Percentiles rank a stretch among this genome's conserved stretches.
These are phyloP conservation scores for Silurus lanzhouensis DNA, from an alignment of 2,797 vertebrate species.

Conservation along the genomic window DNA sequence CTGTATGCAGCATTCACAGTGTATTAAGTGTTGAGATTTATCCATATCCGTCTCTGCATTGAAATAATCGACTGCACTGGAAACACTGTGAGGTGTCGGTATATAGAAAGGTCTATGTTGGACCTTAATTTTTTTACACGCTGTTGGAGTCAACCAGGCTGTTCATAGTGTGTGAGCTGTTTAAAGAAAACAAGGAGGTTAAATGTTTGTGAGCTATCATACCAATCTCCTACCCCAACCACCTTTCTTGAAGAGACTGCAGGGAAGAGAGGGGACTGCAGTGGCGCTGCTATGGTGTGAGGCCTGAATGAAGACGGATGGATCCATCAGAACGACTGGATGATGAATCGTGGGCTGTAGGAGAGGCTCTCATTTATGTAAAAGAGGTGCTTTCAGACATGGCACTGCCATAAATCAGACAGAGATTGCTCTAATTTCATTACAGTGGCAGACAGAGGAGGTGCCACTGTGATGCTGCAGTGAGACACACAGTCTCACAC, in stretches of 20 bases:
- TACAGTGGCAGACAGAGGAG: conserved; percentile 63
- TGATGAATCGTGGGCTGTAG: conserved; percentile 70
- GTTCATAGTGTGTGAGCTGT: conserved; percentile 39
- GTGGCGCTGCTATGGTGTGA: conserved; percentile 52
- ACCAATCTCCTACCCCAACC: conserved; percentile 12
- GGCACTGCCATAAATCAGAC: conserved; percentile 76
- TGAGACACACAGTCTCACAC: conserved; percentile 29
- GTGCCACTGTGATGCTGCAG: conserved; percentile 53
- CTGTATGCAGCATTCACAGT: neutral
- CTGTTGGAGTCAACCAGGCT: conserved; percentile 7
- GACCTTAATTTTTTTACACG: neutral
- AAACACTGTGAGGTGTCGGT: conserved; percentile 1
- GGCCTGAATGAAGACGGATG: conserved; percentile 71
- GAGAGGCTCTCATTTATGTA: conserved; percentile 71
- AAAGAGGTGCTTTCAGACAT: conserved; percentile 70
- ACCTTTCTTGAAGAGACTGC: conserved; percentile 7
- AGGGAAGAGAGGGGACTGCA: conserved; percentile 14
- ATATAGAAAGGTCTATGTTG: conserved; percentile 34
- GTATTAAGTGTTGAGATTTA: conserved; percentile 5
- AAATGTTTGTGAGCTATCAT: conserved; percentile 31
- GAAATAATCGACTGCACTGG: conserved; percentile 12
- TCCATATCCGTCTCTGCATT: conserved; percentile 16
- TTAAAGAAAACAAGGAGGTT: conserved; percentile 55
- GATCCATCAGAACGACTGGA: conserved; percentile 62
- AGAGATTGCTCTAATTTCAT: conserved; percentile 66